These are phyloP conservation scores for Hybognathus amarus DNA, from an alignment of 2,797 vertebrate species.

Conservation along the genomic window DNA sequence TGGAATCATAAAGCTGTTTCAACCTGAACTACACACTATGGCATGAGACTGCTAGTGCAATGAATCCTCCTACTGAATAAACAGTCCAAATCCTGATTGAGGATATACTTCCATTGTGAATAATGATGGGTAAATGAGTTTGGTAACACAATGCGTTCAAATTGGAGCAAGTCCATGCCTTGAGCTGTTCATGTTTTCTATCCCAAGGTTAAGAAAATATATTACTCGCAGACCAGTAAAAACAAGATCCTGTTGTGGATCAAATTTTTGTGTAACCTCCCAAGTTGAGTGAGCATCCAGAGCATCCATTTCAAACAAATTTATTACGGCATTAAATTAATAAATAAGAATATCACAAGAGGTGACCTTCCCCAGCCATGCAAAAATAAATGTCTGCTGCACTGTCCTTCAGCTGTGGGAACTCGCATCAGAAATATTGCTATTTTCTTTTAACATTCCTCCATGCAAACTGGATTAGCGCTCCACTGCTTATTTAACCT, in stretches of 20 bases:
- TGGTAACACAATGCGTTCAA: slow-evolving; percentile 18
- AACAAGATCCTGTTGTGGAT: slow-evolving; percentile 51
- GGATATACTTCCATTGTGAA: slow-evolving; percentile 13
- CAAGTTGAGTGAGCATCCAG: slow-evolving; percentile 71
- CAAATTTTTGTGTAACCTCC: slow-evolving; percentile 70
- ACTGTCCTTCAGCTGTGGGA: slow-evolving; percentile 60
- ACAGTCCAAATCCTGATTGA: not conserved
- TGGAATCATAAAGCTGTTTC: slow-evolving; percentile 35
- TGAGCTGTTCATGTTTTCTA: slow-evolving; percentile 35
- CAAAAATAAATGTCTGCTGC: slow-evolving; percentile 66
- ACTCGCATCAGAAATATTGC: slow-evolving; percentile 61
- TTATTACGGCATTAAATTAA: slow-evolving; percentile 76
- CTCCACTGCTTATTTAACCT: slow-evolving; percentile 64
- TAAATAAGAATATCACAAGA: slow-evolving; percentile 74
- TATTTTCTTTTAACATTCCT: slow-evolving; percentile 62
- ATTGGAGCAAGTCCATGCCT: slow-evolving; percentile 39
- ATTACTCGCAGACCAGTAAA: slow-evolving; percentile 57
- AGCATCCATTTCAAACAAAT: slow-evolving; percentile 62
- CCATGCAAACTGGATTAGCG: slow-evolving; percentile 63
- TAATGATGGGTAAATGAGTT: slow-evolving; percentile 43
- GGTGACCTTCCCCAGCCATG: slow-evolving; percentile 66
- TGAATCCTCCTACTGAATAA: slow-evolving; percentile 17
- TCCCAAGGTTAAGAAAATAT: slow-evolving; percentile 72
- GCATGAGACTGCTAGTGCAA: not conserved
- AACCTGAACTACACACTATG: slow-evolving; percentile 26